A percentile compares a stretch with the other conserved stretches of the same genome.
phyloP scores from a whole-genome alignment of 2,113 vertebrate species.

The Tursiops truncatus region DNA sequence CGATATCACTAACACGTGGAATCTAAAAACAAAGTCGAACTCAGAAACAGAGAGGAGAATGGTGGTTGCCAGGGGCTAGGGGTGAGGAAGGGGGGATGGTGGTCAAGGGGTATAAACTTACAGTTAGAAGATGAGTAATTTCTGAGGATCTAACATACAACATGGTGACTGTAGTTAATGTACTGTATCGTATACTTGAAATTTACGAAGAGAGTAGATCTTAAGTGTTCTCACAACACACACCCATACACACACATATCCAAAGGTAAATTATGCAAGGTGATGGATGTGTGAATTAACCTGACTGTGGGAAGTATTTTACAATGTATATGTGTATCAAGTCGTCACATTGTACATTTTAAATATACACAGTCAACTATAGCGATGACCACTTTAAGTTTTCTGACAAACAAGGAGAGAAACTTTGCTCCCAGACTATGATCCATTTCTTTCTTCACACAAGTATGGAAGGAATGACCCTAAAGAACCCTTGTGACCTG shows the following conservation, averaged over 20 bases:
- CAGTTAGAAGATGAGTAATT: not conserved
- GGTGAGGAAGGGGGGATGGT: not conserved
- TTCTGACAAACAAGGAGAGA: not conserved
- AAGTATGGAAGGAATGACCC: not conserved
- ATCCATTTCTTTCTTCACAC: not conserved
- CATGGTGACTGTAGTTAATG: not conserved
- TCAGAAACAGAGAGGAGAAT: not conserved
- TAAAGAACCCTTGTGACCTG: not conserved
- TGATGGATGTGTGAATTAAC: not conserved
- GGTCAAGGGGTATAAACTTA: not conserved
- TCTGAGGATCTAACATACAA: not conserved
- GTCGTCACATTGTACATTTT: not conserved
- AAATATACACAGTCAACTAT: not conserved
- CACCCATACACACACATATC: not conserved
- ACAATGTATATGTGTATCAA: not conserved
- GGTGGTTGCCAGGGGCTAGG: not conserved
- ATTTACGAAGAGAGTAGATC: not conserved
- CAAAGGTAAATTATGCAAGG: not conserved
- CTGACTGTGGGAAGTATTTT: not conserved
- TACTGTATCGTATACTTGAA: not conserved
- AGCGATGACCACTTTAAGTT: not conserved
- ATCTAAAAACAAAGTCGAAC: not conserved
- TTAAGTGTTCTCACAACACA: not conserved
- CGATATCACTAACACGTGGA: not conserved
- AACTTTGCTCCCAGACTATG: not conserved